Evolutionary conservation across 2,888 invertebrate species (phyloP).

Genomic region (Oeneis ivallda): DNA sequence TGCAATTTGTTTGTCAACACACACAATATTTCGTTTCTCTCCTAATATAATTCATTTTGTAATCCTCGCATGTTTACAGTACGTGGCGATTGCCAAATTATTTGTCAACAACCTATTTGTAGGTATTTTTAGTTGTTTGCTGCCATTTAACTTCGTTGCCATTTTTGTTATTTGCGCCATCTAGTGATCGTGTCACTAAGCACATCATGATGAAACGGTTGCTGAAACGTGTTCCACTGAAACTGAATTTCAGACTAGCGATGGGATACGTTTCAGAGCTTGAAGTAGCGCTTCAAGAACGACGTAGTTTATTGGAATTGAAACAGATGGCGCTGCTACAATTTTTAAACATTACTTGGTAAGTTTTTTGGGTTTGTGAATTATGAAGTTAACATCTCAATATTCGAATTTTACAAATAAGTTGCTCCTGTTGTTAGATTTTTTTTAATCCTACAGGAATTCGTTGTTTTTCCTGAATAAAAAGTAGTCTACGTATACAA

Average conservation of each 20-base stretch:
- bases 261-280: background rate
- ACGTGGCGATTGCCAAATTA: constrained; percentile 46
- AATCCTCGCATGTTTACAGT: constrained; percentile 36
- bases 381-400: background rate
- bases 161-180: constrained; percentile 4
- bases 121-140: constrained; percentile 44
- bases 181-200: background rate
- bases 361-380: background rate
- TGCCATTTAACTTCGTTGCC: constrained; percentile 5
- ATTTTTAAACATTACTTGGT: no score
- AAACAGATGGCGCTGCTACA: constrained; percentile 2
- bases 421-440: no score
- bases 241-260: constrained; percentile 4
- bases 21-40: constrained; percentile 36
- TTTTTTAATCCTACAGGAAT: no score
- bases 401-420: no score
- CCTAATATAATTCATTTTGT: constrained; percentile 41
- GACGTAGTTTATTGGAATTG: background rate
- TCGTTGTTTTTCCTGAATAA: no score
- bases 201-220: background rate
- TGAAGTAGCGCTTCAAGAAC: background rate
- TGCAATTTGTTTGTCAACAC: constrained; percentile 2
- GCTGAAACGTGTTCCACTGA: background rate
- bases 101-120: constrained; percentile 35
- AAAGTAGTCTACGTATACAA: no score